These are phyloP conservation scores for Xanthia togata DNA, from an alignment of 2,888 invertebrate genomes.

Conservation along the genomic window DNA sequence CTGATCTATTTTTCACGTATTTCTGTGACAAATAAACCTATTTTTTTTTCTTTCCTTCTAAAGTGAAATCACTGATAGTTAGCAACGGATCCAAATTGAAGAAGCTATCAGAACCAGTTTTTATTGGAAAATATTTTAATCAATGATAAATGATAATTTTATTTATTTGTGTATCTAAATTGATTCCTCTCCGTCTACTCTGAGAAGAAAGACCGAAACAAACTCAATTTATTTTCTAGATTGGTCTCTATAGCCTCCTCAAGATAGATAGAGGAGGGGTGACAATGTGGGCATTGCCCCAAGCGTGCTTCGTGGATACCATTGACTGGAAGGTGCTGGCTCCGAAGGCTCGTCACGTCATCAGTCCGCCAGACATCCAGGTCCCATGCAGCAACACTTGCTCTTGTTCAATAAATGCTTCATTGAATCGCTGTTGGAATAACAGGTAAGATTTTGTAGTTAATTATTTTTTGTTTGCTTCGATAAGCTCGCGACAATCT, in stretches of 20 bases:
- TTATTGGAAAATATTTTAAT: too few relatives aligned
- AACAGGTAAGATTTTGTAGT: constrained; percentile 72
- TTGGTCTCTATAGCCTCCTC: constrained; percentile 93
- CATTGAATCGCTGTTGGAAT: constrained; percentile 84
- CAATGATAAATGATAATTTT: not conserved
- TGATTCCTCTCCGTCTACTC: not conserved
- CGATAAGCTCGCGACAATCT: too few relatives aligned
- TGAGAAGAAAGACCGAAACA: not conserved
- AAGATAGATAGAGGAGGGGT: constrained; percentile 96
- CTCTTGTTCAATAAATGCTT: constrained; percentile 73
- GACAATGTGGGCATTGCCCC: constrained; percentile 93
- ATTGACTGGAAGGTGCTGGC: constrained; percentile 83
- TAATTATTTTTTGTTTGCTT: fast-evolving
- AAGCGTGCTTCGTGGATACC: constrained; percentile 93
- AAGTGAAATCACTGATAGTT: too few relatives aligned
- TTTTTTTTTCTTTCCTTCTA: too few relatives aligned
- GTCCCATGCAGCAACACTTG: constrained; percentile 76
- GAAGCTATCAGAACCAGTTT: too few relatives aligned
- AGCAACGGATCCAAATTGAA: too few relatives aligned
- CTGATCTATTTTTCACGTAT: too few relatives aligned
- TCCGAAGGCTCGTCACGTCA: constrained; percentile 78
- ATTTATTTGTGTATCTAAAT: not conserved
- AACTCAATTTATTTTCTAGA: constrained; percentile 83
- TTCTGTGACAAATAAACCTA: too few relatives aligned
- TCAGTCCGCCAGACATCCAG: constrained; percentile 71